Evolutionary conservation across 2,888 invertebrate genomes (phyloP), one percentile per base, ranked within the genome.

Genomic region (Caenorhabditis uteleia): DNA sequence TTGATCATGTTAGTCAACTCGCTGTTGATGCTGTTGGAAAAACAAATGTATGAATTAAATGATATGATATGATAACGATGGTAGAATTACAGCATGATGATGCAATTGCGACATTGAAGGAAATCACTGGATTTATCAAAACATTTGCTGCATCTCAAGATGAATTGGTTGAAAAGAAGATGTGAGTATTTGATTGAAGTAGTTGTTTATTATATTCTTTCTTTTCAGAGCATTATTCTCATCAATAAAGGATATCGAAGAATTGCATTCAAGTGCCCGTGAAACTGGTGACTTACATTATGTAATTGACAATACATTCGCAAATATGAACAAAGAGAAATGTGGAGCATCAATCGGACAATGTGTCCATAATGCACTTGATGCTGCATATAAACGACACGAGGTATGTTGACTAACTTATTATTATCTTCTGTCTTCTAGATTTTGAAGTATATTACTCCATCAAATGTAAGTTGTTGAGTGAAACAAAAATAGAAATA

Each of bases 1-100:
- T 80, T 21, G 75, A 75, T 45, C 70, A 77, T 53, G 60, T 74
- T 40, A 60, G 65, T 33, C 60, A 64, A 36, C 42, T 75, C 26
- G 74, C 75, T 10, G 60, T 70, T 12, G 64, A 73, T 48, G 44
- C 40, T 0, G 48, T 62, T 23, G 75, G 75, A 56, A 51, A 57
- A 21, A 50, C 73, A 8, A 46, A 66, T 55, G 74, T 74, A 48
- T 46, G 60, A 34, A 25, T 20, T 23, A 3, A n/a, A 21, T 21
- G 20, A 40, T 26, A 49, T 14, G 7, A n/a, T 39, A 12, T n/a
- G 10, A 23, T 23, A 10, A 26, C 25, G 18, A 18, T 25, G 18
- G 29, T 21, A 26, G 2, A 40, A 7, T 69, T 69, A 44, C 59
- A 74, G 74, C 68, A 65, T 33, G 64, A 66, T 47, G 68, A 50